phyloP scores from a whole-genome alignment of 2,888 invertebrate genomes.

The Torymus auratus region DNA sequence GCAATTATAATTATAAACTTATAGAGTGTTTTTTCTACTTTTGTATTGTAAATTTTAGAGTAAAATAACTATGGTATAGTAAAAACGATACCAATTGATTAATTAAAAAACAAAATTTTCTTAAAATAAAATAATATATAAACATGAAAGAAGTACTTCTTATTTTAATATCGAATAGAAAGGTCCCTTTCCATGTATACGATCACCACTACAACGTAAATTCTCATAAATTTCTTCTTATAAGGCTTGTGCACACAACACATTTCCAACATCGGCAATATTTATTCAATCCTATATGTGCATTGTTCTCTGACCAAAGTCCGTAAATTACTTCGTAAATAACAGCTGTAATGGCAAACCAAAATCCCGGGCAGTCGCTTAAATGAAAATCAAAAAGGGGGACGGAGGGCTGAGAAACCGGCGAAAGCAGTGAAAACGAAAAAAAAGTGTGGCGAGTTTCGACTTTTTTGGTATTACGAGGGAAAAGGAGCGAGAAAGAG shows the following conservation, averaged over 20 bases:
- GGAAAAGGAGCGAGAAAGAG: slow-evolving; percentile 33
- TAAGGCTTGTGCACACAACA: not conserved
- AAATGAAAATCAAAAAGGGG: slow-evolving; percentile 42
- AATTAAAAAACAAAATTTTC: not conserved
- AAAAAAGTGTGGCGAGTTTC: slow-evolving; percentile 16
- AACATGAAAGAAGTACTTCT: not conserved
- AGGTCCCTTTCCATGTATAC: not conserved
- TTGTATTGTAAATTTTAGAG: too few relatives aligned
- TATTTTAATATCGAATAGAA: not conserved
- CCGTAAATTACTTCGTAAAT: slow-evolving; percentile 47
- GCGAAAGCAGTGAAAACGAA: slow-evolving; percentile 7
- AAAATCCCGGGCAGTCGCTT: slow-evolving; percentile 5
- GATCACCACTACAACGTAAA: slow-evolving; percentile 23
- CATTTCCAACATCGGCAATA: slow-evolving; percentile 2
- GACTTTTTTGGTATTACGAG: slow-evolving; percentile 26
- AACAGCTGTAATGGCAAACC: not conserved
- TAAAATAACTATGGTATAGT: too few relatives aligned
- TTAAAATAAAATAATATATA: not conserved
- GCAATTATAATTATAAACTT: too few relatives aligned
- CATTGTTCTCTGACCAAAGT: not conserved
- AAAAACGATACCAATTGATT: too few relatives aligned
- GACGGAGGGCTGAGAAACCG: not conserved
- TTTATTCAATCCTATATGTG: slow-evolving; percentile 20
- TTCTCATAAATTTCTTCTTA: slow-evolving; percentile 34
- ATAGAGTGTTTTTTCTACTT: too few relatives aligned